Evolutionary conservation across 1,140 invertebrate genomes (phyloP).

Genomic region (Rhizoglyphus robini): DNA sequence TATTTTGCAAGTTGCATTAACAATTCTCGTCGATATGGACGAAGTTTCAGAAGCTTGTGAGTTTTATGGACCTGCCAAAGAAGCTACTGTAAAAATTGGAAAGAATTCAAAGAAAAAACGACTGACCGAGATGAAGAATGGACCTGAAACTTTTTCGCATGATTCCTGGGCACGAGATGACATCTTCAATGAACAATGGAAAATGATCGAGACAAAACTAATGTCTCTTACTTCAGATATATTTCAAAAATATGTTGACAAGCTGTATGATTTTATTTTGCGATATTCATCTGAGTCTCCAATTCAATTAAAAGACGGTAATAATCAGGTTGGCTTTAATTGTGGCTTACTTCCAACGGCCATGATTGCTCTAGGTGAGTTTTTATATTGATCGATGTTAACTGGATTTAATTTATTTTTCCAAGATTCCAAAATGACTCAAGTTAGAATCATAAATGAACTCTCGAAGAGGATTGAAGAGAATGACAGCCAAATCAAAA

Average conservation of each 20-base stretch:
- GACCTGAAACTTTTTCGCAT: too few species aligned
- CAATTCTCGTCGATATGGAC: too few species aligned
- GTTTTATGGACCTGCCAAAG: neutral
- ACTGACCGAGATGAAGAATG: too few species aligned
- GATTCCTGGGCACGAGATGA: constrained; percentile 1
- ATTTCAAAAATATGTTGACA: neutral
- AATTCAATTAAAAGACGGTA: neutral
- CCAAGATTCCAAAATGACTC: neutral
- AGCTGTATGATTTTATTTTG: neutral
- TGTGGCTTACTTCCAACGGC: neutral
- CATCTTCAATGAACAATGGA: neutral
- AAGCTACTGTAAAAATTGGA: neutral
- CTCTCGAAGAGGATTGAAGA: neutral
- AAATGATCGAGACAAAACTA: neutral
- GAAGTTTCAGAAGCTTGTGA: neutral
- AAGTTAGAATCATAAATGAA: neutral
- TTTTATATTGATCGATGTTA: neutral
- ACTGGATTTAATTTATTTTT: neutral
- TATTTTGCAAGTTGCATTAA: too few species aligned
- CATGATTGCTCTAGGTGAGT: neutral
- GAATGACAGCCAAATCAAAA: neutral
- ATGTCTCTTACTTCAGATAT: neutral
- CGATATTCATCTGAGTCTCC: too few species aligned
- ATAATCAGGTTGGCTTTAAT: neutral
- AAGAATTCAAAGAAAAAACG: too few species aligned